Percentiles rank a stretch among this genome's conserved stretches.
phyloP scores from a whole-genome alignment of 2,888 invertebrate genomes.

The Ellobium chinense region DNA sequence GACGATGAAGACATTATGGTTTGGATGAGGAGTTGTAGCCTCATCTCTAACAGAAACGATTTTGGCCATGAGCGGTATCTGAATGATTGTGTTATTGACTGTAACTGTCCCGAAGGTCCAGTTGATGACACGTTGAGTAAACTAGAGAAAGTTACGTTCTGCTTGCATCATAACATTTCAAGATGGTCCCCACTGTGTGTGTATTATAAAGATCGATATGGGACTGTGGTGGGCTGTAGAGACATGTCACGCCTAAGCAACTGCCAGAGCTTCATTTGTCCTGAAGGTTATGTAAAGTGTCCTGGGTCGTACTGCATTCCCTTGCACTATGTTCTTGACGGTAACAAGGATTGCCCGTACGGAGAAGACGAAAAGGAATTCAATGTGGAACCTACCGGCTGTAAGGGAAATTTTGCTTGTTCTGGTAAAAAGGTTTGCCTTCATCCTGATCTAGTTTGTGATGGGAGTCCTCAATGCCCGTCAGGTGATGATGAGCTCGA shows the following conservation, averaged over 20 bases:
- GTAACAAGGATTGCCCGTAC: not conserved
- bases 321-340: not conserved
- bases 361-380: conserved; percentile 1
- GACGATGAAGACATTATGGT: too few relatives aligned
- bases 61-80: conserved; percentile 4
- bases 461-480: not conserved
- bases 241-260: not conserved
- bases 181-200: conserved; percentile 30
- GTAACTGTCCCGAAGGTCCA: conserved; percentile 36
- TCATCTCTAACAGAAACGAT: conserved; percentile 27
- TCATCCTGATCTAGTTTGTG: conserved; percentile 2
- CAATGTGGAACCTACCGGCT: not conserved
- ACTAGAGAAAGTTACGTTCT: conserved; percentile 10
- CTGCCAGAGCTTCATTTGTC: not conserved
- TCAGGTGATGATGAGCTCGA: not conserved
- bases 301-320: conserved; percentile 4
- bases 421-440: not conserved
- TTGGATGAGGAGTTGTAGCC: too few relatives aligned
- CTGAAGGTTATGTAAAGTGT: conserved; percentile 8
- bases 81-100: conserved; percentile 8
- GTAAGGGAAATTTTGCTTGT: not conserved
- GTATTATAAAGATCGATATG: not conserved
- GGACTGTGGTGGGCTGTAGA: not conserved
- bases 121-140: conserved; percentile 24
- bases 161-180: not conserved